Evolutionary conservation across 1,140 invertebrate species (phyloP).

Genomic region (Stegodyphus mimosarum): DNA sequence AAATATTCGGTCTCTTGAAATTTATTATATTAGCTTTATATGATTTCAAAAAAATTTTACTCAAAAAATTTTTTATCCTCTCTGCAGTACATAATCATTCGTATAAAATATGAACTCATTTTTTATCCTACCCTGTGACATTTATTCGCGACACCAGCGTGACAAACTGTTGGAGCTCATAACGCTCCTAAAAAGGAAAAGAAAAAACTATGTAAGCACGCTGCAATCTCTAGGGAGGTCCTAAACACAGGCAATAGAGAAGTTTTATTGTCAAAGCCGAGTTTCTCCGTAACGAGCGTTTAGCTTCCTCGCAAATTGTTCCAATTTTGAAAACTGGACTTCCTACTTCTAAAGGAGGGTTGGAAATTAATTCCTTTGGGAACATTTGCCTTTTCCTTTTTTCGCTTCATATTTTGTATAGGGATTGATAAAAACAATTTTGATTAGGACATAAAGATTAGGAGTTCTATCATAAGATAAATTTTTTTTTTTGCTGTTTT

Average conservation of each 20-base stretch:
- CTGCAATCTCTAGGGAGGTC: slow-evolving; percentile 34
- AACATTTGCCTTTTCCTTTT: slow-evolving; percentile 11
- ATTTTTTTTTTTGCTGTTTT: too few relatives aligned
- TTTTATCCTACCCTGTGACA: background rate
- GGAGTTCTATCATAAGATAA: too few relatives aligned
- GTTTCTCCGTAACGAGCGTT: slow-evolving; percentile 56
- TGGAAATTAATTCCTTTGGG: slow-evolving; percentile 47
- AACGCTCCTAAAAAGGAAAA: slow-evolving; percentile 34
- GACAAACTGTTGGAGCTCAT: slow-evolving; percentile 49
- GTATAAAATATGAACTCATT: background rate
- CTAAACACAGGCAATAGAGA: slow-evolving; percentile 47
- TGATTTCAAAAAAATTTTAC: background rate
- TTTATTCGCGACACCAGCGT: slow-evolving; percentile 24
- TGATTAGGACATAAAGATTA: background rate
- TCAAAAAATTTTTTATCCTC: background rate
- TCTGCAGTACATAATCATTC: background rate
- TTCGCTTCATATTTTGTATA: background rate
- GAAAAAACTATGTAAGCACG: background rate
- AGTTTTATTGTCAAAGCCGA: slow-evolving; percentile 53
- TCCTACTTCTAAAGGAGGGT: slow-evolving; percentile 10
- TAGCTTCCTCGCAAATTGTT: slow-evolving; percentile 59
- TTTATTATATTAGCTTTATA: too few relatives aligned
- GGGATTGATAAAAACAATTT: background rate
- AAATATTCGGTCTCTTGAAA: too few relatives aligned
- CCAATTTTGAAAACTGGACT: slow-evolving; percentile 53